Percentiles rank a stretch among this genome's conserved stretches.
phyloP scores from a whole-genome alignment of 2,888 invertebrate species.

The Meiosimyza decipiens region DNA sequence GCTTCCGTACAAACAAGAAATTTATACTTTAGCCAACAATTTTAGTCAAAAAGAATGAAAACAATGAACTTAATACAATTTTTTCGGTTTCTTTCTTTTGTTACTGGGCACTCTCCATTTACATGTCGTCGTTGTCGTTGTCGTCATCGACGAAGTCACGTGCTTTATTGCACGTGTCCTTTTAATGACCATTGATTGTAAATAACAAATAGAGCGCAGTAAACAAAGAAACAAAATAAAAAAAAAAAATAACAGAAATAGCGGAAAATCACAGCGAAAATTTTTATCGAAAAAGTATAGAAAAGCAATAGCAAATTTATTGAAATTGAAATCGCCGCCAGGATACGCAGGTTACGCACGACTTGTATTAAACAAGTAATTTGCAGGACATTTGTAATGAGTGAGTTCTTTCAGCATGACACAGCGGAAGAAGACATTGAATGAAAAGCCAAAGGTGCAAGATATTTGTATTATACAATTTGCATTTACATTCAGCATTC shows the following conservation, averaged over 20 bases:
- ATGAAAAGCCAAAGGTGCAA: not conserved
- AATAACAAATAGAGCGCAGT: not conserved
- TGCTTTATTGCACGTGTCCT: slow-evolving; percentile 64
- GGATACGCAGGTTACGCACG: slow-evolving; percentile 30
- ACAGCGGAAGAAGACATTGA: not conserved
- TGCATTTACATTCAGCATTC: slow-evolving; percentile 2
- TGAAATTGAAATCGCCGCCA: slow-evolving; percentile 9
- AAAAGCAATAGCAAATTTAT: slow-evolving; percentile 30
- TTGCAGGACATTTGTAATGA: slow-evolving; percentile 3
- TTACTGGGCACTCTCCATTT: slow-evolving; percentile 13
- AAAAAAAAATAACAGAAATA: not conserved
- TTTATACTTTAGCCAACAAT: slow-evolving; percentile 42
- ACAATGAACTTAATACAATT: not conserved
- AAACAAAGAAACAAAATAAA: slow-evolving; percentile 1
- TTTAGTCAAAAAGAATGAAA: slow-evolving; percentile 10
- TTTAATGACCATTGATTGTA: slow-evolving; percentile 60
- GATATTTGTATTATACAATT: slow-evolving; percentile 1
- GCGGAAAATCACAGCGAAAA: slow-evolving; percentile 18
- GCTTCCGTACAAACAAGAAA: slow-evolving; percentile 37
- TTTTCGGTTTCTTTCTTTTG: slow-evolving; percentile 3
- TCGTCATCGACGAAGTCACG: slow-evolving; percentile 54
- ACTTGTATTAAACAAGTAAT: slow-evolving; percentile 33
- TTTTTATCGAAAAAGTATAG: slow-evolving; percentile 17
- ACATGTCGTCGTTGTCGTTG: slow-evolving; percentile 28
- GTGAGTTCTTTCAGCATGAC: slow-evolving; percentile 10